phyloP scores from a whole-genome alignment of 2,888 invertebrate genomes.

The Chloroclysta siterata region DNA sequence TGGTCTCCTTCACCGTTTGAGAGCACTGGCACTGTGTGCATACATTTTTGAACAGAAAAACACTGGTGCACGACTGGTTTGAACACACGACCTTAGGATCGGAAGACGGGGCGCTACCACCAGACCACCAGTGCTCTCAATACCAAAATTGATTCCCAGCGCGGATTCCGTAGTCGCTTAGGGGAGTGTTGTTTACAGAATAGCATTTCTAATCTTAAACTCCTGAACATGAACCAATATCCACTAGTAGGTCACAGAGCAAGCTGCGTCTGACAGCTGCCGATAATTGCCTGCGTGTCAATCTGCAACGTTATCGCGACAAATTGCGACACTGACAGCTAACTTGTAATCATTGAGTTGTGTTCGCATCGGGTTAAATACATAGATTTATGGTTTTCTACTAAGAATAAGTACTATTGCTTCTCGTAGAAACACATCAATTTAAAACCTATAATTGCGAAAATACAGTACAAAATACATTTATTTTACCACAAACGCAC shows the following conservation, averaged over 20 bases:
- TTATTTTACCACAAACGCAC: too few relatives aligned
- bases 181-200: too few relatives aligned
- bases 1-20: too few relatives aligned
- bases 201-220: background rate
- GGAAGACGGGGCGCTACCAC: too few relatives aligned
- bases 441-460: background rate
- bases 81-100: too few relatives aligned
- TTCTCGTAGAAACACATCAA: background rate
- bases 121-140: too few relatives aligned
- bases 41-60: too few relatives aligned
- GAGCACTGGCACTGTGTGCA: too few relatives aligned
- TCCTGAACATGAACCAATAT: constrained; percentile 18
- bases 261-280: constrained; percentile 23
- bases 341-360: constrained; percentile 19
- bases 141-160: too few relatives aligned
- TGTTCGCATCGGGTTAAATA: constrained; percentile 6
- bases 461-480: too few relatives aligned
- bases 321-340: constrained; percentile 29
- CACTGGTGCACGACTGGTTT: too few relatives aligned
- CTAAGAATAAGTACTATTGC: background rate
- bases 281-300: constrained; percentile 32
- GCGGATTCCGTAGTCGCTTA: too few relatives aligned
- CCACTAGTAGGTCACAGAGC: constrained; percentile 9
- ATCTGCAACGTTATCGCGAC: constrained; percentile 27
- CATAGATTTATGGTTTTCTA: background rate